phyloP scores from a whole-genome alignment of 2,888 invertebrate species.

The Eristalis arbustorum region DNA sequence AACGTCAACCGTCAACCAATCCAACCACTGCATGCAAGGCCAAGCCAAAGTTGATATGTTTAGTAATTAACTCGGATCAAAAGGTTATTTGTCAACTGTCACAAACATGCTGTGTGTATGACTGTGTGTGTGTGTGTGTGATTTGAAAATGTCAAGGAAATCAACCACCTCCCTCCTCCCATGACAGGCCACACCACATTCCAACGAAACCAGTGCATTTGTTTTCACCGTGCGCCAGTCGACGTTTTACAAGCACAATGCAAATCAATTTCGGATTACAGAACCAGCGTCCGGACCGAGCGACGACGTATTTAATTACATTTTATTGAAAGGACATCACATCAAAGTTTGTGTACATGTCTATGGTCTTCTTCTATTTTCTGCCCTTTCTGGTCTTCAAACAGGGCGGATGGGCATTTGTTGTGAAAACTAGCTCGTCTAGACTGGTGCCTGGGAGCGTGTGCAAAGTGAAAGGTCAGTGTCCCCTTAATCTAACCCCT shows the following conservation, averaged over 20 bases:
- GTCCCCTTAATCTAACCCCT: conserved; percentile 37
- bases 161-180: too few species aligned
- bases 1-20: background rate
- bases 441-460: conserved; percentile 25
- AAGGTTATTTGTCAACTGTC: background rate
- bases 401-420: background rate
- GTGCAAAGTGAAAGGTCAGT: conserved; percentile 8
- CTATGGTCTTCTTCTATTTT: background rate
- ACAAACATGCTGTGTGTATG: background rate
- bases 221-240: background rate
- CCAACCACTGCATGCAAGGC: background rate
- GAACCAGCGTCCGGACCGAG: conserved; percentile 32
- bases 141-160: background rate
- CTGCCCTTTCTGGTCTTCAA: background rate
- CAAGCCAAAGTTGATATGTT: background rate
- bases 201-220: background rate
- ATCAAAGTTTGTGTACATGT: conserved; percentile 21
- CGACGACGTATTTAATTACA: conserved; percentile 46
- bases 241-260: background rate
- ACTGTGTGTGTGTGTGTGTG: background rate
- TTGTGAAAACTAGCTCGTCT: conserved; percentile 21
- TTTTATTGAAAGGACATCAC: conserved; percentile 32
- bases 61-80: background rate
- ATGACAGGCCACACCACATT: background rate
- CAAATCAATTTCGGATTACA: conserved; percentile 34